These are phyloP conservation scores for Leptonema lineaticorne DNA, from an alignment of 1,140 invertebrate genomes.

Conservation along the genomic window DNA sequence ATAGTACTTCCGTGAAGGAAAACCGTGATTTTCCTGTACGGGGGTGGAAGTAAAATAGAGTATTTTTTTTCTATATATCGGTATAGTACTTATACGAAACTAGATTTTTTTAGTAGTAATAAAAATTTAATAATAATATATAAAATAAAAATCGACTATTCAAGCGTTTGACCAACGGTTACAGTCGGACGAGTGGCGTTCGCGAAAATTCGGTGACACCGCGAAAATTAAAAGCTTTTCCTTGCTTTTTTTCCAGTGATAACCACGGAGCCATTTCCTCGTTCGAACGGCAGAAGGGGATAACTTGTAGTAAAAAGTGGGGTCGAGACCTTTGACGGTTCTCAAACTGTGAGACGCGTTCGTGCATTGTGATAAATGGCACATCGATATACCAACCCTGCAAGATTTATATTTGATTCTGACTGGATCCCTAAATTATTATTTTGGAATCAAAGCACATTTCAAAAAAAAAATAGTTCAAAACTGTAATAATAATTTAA, in stretches of 20 bases:
- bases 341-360: slow-evolving; percentile 21
- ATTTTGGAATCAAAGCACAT: too few species aligned
- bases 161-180: too few species aligned
- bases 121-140: too few species aligned
- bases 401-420: background rate
- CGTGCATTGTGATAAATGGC: too few species aligned
- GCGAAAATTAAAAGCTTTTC: slow-evolving; percentile 42
- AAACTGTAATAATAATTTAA: too few species aligned
- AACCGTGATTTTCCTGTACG: background rate
- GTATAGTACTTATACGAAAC: too few species aligned
- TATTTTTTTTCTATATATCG: too few species aligned
- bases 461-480: too few species aligned
- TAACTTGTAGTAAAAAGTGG: slow-evolving; percentile 38
- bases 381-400: too few species aligned
- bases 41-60: background rate
- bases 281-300: background rate
- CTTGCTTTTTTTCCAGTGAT: slow-evolving; percentile 40
- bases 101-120: too few species aligned
- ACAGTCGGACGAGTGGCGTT: background rate
- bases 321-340: slow-evolving; percentile 22
- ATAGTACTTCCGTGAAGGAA: slow-evolving; percentile 11
- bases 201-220: slow-evolving; percentile 24
- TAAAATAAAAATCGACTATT: too few species aligned
- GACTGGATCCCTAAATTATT: too few species aligned
- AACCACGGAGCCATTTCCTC: slow-evolving; percentile 23